Base-by-base conservation (phyloP, 1,140 invertebrate species). In the Acyrthosiphon pisum region DNA sequence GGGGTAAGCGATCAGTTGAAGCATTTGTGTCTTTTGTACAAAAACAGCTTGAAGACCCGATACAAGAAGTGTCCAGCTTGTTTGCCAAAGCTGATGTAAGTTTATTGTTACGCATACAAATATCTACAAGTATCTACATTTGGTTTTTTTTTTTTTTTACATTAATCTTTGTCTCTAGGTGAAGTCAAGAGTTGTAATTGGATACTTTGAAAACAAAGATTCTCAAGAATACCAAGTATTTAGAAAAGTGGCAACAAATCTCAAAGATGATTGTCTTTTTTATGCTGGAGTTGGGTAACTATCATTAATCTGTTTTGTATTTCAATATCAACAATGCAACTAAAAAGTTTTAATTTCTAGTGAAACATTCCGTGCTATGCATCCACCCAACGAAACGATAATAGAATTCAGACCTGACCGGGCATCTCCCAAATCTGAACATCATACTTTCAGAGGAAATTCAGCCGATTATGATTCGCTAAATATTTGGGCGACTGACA, bases 231-330 rank as follows among this genome's bases (percentile, higher is more conserved):
- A 98, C 95, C 96, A 97, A 94, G 96, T 97, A 56, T 97, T 98
- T 94, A 96, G 98, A 93, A 97, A 97, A 95, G 97, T 98, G 9
- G 98, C 98, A 0, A 97, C 96, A 3, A 98, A 97, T 95, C 95
- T 99, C 0, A 98, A 99, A 94, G 99, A 99, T 94, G 99, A 99
- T 94, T 99, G 99, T 94, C 96, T 97, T 94, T 99, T 99, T 95
- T 97, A 98, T 95, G 97, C 97, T 95, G 98, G 98, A 1, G 98
- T 99, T 96, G 99, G 98, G 95, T 99, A 97, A 95, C 97, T 96
- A 81, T 88, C 2, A 53, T 88, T 88, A 9, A 18, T 50, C 8
- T 23, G 50, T 50, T 53, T 11, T 86, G 20, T 30, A 48, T 48
- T 48, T 88, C 35, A 53, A 8, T 50, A 30, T 46, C 11, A 30